phyloP scores from a whole-genome alignment of 2,797 vertebrate species.

The Artibeus lituratus region DNA sequence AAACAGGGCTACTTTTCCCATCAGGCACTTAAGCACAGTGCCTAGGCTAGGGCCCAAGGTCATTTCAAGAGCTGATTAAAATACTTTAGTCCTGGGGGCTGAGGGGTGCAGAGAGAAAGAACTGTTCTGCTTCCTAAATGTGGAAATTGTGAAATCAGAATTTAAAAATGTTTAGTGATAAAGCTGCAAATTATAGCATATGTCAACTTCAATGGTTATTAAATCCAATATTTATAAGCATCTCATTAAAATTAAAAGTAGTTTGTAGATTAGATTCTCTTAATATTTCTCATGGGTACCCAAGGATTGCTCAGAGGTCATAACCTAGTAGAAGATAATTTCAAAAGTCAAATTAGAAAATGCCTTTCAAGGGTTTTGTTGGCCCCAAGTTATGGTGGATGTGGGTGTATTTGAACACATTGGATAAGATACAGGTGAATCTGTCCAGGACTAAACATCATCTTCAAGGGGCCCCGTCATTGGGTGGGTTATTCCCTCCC shows the following conservation, averaged over 20 bases:
- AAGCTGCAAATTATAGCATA: not conserved
- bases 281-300: not conserved
- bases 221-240: not conserved
- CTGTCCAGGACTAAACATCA: not conserved
- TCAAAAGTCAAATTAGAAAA: constrained; percentile 45
- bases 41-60: not conserved
- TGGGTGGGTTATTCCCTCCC: not conserved
- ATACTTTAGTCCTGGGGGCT: not conserved
- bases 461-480: not conserved
- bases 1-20: not conserved
- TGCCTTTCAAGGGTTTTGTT: not conserved
- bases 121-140: not conserved
- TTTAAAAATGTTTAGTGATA: not conserved
- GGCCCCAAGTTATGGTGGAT: not conserved
- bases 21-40: not conserved
- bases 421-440: not conserved
- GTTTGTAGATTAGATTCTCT: not conserved
- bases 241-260: not conserved
- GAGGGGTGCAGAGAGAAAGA: not conserved
- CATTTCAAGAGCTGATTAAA: not conserved
- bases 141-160: not conserved
- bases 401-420: not conserved
- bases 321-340: constrained; percentile 12
- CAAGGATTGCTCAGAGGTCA: not conserved
- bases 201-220: not conserved